phyloP scores from a whole-genome alignment of 2,113 vertebrate species.

The Pedionomus torquatus region DNA sequence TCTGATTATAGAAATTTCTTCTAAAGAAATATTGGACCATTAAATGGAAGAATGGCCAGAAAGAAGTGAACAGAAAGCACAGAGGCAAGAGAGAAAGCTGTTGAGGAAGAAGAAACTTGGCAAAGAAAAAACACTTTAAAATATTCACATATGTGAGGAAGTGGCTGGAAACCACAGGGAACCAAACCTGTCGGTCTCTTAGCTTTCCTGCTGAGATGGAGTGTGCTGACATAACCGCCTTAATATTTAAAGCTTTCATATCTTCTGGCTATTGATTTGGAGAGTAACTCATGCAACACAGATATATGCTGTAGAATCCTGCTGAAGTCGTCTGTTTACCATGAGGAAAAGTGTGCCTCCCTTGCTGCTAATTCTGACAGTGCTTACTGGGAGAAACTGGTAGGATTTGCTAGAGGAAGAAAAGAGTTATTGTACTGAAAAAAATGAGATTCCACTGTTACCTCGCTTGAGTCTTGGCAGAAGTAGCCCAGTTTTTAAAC shows the following conservation, averaged over 20 bases:
- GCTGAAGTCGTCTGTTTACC: background rate
- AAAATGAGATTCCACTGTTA: slow-evolving; percentile 16
- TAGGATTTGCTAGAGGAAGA: slow-evolving; percentile 15
- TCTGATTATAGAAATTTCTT: background rate
- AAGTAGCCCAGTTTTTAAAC: slow-evolving; percentile 9
- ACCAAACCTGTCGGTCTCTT: background rate
- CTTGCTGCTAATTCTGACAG: slow-evolving; percentile 39
- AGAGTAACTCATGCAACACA: slow-evolving; percentile 20
- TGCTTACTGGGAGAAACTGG: slow-evolving; percentile 30
- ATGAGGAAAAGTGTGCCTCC: slow-evolving; percentile 29
- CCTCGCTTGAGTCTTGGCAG: slow-evolving; percentile 1
- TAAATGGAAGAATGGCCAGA: background rate
- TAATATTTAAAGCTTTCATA: slow-evolving; percentile 39
- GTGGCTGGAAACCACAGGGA: background rate
- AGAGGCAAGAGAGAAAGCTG: background rate
- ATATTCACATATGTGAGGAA: background rate
- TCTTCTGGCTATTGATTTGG: slow-evolving; percentile 45
- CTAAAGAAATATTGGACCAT: background rate
- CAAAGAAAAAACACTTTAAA: background rate
- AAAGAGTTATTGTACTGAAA: slow-evolving; percentile 17
- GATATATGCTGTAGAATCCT: background rate
- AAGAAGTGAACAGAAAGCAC: background rate
- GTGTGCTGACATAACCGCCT: background rate
- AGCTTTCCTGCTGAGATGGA: background rate
- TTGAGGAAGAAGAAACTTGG: background rate